Percentiles rank a stretch among this genome's conserved stretches.
These are phyloP conservation scores for Macquaria ambigua DNA, from an alignment of 2,113 vertebrate species.

Conservation along the genomic window DNA sequence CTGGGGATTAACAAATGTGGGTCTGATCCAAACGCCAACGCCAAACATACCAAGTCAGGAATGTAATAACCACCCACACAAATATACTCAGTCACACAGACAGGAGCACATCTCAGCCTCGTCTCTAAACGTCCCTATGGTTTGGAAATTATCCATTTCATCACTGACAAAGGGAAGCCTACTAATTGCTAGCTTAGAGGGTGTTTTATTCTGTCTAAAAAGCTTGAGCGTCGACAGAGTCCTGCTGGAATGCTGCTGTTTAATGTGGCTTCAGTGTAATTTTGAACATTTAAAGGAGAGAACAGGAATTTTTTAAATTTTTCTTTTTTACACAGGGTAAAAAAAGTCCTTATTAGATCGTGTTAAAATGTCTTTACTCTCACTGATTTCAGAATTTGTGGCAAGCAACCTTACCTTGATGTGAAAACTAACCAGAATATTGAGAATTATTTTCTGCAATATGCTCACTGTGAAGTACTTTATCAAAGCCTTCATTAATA, in stretches of 20 bases:
- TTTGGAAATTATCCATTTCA: conserved; percentile 46
- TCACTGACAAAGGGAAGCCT: conserved; percentile 26
- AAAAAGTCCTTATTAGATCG: not conserved
- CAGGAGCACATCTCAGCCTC: not conserved
- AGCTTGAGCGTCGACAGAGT: not conserved
- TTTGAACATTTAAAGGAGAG: not conserved
- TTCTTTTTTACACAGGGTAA: not conserved
- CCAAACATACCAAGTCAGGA: conserved; percentile 56
- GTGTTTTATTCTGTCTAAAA: not conserved
- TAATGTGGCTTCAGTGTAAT: not conserved
- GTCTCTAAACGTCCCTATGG: conserved; percentile 1
- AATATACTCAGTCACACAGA: not conserved
- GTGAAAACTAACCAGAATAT: not conserved
- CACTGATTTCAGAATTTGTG: not conserved
- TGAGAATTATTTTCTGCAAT: not conserved
- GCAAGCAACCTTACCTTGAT: not conserved
- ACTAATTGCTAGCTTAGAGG: conserved; percentile 10
- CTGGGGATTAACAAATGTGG: conserved; percentile 55
- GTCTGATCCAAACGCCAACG: conserved; percentile 51
- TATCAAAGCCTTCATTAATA: too few relatives aligned
- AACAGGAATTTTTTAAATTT: not conserved
- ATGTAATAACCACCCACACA: conserved; percentile 65
- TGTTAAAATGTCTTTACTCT: not conserved
- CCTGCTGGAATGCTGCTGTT: not conserved
- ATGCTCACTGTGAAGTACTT: not conserved